phyloP scores from a whole-genome alignment of 2,888 invertebrate species.

The Polydrusus pterygomalis region DNA sequence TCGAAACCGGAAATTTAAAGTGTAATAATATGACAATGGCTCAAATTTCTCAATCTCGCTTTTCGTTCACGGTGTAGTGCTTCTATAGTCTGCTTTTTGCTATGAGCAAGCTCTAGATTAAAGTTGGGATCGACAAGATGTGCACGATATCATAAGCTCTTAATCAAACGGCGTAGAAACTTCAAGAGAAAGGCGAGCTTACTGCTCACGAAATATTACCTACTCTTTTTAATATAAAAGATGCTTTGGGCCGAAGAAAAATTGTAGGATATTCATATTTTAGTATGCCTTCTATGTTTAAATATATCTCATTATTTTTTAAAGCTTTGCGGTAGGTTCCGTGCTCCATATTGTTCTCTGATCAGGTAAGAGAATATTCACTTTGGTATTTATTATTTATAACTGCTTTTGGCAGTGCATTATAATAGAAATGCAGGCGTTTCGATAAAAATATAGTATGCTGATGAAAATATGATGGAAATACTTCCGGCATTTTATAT shows the following conservation, averaged over 20 bases:
- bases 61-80: conserved; percentile 37
- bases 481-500: too few species aligned
- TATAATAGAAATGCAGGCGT: conserved; percentile 4
- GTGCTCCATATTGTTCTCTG: conserved; percentile 18
- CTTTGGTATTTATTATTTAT: conserved; percentile 11
- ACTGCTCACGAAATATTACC: conserved; percentile 33
- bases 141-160: conserved; percentile 45
- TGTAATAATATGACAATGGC: conserved; percentile 35
- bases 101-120: conserved; percentile 29
- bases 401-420: background rate
- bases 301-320: conserved; percentile 33
- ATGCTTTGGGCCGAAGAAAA: conserved; percentile 33
- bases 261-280: conserved; percentile 31
- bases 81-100: conserved; percentile 36
- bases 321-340: conserved; percentile 7
- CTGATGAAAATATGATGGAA: too few species aligned
- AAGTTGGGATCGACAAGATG: conserved; percentile 43
- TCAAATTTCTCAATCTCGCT: conserved; percentile 25
- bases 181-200: conserved; percentile 41
- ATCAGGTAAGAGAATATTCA: conserved; percentile 5
- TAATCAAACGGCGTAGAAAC: conserved; percentile 42
- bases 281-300: conserved; percentile 22
- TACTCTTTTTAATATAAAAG: conserved; percentile 43
- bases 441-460: too few species aligned
- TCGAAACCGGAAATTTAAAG: conserved; percentile 24